phyloP scores from a whole-genome alignment of 2,888 invertebrate species.

The Lasius platythorax region DNA sequence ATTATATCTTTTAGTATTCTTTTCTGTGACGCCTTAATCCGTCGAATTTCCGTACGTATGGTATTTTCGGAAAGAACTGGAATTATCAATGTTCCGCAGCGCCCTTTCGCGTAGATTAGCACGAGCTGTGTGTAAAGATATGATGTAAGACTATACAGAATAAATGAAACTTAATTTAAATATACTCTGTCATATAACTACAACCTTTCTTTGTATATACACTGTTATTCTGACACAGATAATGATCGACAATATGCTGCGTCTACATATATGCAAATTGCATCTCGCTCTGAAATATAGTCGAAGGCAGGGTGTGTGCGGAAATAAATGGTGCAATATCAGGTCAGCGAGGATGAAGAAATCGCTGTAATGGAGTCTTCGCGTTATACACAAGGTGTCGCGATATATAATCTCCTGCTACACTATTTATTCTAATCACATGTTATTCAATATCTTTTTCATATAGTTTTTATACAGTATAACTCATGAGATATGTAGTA shows the following conservation, averaged over 20 bases:
- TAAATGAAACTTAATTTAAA: slow-evolving; percentile 64
- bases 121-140: slow-evolving; percentile 65
- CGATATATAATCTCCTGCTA: neutral
- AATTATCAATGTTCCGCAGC: slow-evolving; percentile 30
- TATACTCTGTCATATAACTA: slow-evolving; percentile 32
- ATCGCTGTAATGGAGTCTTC: neutral
- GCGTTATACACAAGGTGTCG: neutral
- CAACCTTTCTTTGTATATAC: slow-evolving; percentile 52
- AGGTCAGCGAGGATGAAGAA: slow-evolving; percentile 40
- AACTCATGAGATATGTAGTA: neutral
- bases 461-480: neutral
- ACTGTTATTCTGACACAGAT: slow-evolving; percentile 45
- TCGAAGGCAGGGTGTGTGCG: slow-evolving; percentile 30
- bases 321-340: slow-evolving; percentile 53
- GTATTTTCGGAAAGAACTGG: neutral
- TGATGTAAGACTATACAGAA: slow-evolving; percentile 57
- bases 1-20: neutral
- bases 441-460: neutral
- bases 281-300: slow-evolving; percentile 25
- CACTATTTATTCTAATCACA: neutral
- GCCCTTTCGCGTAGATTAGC: slow-evolving; percentile 60
- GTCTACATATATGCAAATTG: slow-evolving; percentile 40
- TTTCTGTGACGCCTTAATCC: neutral
- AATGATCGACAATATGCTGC: slow-evolving; percentile 35
- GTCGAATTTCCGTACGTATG: neutral